Percentiles rank a stretch among this genome's conserved stretches.
Evolutionary conservation across 2,113 vertebrate genomes (phyloP).

Genomic region (Podiceps cristatus): DNA sequence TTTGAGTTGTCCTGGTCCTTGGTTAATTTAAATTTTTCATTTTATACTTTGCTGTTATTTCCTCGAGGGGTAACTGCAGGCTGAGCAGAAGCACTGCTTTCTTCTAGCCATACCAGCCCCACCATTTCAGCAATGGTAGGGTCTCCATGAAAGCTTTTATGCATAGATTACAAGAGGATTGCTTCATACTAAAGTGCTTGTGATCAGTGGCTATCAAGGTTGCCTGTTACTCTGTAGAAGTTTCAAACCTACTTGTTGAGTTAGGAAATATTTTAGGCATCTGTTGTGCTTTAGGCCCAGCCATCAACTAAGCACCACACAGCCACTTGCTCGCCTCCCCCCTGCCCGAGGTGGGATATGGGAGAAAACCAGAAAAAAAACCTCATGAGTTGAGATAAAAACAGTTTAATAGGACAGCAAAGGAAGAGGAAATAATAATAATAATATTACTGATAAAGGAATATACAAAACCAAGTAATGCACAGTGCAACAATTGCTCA

Average conservation of each 20-base stretch:
- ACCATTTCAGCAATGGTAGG: not conserved
- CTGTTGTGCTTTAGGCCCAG: too few species aligned
- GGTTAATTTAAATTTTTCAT: not conserved
- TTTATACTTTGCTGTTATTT: not conserved
- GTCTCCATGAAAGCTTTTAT: not conserved
- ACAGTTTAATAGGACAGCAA: too few species aligned
- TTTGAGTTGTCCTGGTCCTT: not conserved
- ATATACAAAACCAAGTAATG: too few species aligned
- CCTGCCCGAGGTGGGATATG: too few species aligned
- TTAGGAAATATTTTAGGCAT: not conserved
- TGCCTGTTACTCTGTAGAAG: not conserved
- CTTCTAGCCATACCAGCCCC: not conserved
- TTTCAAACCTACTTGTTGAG: not conserved
- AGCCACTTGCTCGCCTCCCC: too few species aligned
- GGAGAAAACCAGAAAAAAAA: too few species aligned
- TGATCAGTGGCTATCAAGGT: not conserved
- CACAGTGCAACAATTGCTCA: too few species aligned
- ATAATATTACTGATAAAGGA: too few species aligned
- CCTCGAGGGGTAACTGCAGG: rapidly evolving
- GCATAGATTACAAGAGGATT: not conserved
- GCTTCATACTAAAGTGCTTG: not conserved
- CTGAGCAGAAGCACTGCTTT: not conserved
- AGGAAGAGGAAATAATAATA: too few species aligned
- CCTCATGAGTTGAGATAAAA: too few species aligned
- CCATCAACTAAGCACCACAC: too few species aligned